Evolutionary conservation across 2,797 vertebrate species (phyloP).

Genomic region (Valencia hispanica): DNA sequence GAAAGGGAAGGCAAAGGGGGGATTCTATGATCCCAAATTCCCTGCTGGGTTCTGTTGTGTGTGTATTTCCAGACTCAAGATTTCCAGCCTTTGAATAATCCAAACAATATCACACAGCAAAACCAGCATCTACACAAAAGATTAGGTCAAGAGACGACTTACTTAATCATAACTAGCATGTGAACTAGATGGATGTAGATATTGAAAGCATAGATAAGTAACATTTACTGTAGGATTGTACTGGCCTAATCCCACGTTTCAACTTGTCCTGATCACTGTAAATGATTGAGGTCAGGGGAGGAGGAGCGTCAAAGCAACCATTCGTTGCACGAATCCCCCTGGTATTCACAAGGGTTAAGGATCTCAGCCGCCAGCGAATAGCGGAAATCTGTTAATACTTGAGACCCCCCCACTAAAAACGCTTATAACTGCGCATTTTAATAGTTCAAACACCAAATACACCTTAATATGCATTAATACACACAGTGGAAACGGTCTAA

Average conservation of each 20-base stretch:
- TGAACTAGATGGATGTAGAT: not conserved
- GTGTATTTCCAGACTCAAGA: not conserved
- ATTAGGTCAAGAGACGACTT: not conserved
- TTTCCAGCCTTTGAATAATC: not conserved
- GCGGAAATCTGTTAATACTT: no score
- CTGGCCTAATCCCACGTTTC: not conserved
- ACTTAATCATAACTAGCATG: not conserved
- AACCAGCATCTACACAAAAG: not conserved
- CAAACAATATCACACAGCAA: not conserved
- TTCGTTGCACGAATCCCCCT: no score
- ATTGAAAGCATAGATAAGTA: not conserved
- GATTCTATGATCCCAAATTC: constrained; percentile 1
- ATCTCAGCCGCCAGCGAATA: no score
- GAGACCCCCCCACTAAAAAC: no score
- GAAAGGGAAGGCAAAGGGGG: not conserved
- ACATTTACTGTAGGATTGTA: not conserved
- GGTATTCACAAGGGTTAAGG: no score
- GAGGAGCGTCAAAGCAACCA: no score
- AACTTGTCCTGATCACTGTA: not conserved
- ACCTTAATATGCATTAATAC: no score
- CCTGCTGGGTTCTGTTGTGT: not conserved
- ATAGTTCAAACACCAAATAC: no score
- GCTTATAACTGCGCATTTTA: no score
- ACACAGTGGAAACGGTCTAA: no score
- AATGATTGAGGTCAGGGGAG: not conserved